Conservation (phyloP, 2,888 invertebrate genomes). For the Rhyacophila evoluta region DNA sequence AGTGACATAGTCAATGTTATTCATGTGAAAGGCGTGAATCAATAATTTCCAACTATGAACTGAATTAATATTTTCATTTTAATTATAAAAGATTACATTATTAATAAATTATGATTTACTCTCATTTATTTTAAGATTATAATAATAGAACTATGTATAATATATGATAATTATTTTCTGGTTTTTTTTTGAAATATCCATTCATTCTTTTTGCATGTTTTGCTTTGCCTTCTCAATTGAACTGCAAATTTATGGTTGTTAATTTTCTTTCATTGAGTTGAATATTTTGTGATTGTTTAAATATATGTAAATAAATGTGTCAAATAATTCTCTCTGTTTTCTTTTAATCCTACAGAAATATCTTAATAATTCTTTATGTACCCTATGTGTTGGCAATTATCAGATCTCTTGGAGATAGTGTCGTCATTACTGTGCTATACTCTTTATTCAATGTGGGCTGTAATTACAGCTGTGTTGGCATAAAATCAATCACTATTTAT, state of each 20-base stretch:
- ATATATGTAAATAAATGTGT: background rate
- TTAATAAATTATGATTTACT: background rate
- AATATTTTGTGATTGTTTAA: background rate
- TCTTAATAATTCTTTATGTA: too few species aligned
- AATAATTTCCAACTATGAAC: constrained; percentile 57
- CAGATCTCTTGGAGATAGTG: too few species aligned
- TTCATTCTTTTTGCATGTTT: background rate
- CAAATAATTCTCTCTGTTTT: background rate
- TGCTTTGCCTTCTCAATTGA: background rate
- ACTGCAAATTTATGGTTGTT: background rate
- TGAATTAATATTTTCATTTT: constrained; percentile 58
- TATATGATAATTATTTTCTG: background rate
- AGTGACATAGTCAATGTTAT: constrained; percentile 54
- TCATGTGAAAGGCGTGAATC: constrained; percentile 58
- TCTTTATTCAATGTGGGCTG: too few species aligned
- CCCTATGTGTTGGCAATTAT: too few species aligned
- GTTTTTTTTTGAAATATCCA: background rate
- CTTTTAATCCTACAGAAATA: too few species aligned
- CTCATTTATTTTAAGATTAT: background rate
- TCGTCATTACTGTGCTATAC: too few species aligned
- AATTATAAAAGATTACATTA: constrained; percentile 54
- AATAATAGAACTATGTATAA: background rate
- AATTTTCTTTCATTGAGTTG: background rate
- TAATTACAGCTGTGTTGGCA: too few species aligned
- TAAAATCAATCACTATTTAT: too few species aligned